Evolutionary conservation across 2,113 vertebrate species (phyloP), one percentile per base, ranked within the genome.

Genomic region (Helogale parvula): DNA sequence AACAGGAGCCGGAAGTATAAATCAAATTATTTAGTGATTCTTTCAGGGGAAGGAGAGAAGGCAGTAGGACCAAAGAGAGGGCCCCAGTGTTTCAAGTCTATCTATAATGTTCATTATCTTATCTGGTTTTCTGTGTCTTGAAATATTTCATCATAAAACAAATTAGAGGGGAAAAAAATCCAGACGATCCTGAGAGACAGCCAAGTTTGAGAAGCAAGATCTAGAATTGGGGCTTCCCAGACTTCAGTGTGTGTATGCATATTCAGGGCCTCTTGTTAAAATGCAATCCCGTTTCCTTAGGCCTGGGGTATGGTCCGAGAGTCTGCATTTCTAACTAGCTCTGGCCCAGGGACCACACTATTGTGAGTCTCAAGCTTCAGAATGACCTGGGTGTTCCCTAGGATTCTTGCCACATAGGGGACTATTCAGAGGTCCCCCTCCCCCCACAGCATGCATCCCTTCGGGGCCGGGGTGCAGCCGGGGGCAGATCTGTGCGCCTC

Each of bases 141-240:
- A 94, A 88, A 60, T 84, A 89, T 19, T 96, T 96, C n/a, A 29
- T 50, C 83, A 72, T 93, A 74, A 92, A 80, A 74, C 41, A 79
- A 89, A 63, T 57, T 10, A 82, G 52, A 54, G 52, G 57, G 81
- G 29, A 23, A 25, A 63, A 69, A 94, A 79, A n/a, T 93, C 35
- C 45, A 77, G 29, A 3, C 50, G 87, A 69, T 87, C 94, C 54
- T 69, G 54, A 90, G n/a, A 57, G 54, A 90, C 31, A 50, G 69
- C 21, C 60, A n/a, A 50, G 33, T 52, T 66, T 60, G 66, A 71
- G 87, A 92, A 17, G 31, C 45, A 27, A 50, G 15, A 52, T 63
- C 27, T 65, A 68, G 54, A 90, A 94, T 92, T 1, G 17, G 54
- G 50, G 54, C 47, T 95, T 92, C 87, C 72, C 74, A 90, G 16